Conservation (phyloP, 2,797 vertebrate genomes). For the Psittacula derbiana region DNA sequence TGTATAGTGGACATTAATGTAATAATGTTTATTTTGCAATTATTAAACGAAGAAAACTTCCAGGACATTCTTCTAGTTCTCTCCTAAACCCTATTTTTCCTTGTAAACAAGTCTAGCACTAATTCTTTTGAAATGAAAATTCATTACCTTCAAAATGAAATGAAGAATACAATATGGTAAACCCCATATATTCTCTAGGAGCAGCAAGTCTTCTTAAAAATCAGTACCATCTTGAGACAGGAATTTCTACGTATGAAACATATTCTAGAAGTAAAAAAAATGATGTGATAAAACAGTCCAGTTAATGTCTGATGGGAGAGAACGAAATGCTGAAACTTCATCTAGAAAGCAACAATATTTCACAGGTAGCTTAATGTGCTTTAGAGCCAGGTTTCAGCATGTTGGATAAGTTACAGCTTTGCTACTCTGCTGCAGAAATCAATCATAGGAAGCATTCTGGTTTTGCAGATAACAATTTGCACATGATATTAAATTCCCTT, state of each 20-base stretch:
- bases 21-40: not conserved
- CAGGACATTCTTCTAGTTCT: not conserved
- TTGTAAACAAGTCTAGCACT: not conserved
- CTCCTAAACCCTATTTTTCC: not conserved
- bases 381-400: not conserved
- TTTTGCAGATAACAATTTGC: slow-evolving; percentile 5
- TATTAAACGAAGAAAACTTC: not conserved
- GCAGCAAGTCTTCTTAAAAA: not conserved
- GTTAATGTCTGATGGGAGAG: not conserved
- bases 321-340: not conserved
- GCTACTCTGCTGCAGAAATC: not conserved
- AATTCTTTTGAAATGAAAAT: not conserved
- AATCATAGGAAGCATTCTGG: not conserved
- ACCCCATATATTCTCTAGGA: not conserved
- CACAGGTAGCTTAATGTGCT: not conserved
- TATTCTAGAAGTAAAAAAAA: not conserved
- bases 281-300: not conserved
- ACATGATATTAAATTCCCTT: not conserved
- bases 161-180: not conserved
- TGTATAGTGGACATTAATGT: not conserved
- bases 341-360: not conserved
- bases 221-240: not conserved
- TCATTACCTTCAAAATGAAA: not conserved
- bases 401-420: not conserved
- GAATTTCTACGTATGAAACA: not conserved